Base-by-base conservation (phyloP, 2,888 invertebrate species). In the Thera britannica region DNA sequence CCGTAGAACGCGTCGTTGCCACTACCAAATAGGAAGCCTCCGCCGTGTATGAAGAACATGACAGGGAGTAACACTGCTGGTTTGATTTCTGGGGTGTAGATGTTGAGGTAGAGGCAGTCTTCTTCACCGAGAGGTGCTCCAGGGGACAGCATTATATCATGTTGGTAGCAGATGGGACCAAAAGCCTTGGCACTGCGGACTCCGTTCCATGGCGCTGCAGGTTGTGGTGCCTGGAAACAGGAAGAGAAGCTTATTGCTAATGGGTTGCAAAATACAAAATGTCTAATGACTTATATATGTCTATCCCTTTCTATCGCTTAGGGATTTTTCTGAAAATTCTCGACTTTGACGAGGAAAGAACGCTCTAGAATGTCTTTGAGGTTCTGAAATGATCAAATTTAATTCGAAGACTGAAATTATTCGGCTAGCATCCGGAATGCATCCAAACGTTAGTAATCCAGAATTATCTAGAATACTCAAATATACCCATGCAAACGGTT, bases 1-100 rank as follows among this genome's bases (percentile, higher is more conserved):
- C 90, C 90, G 58, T 87, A 89, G 0, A 84, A 3, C 12, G 84
- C 78, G 35, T 87, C 83, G 63, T 86, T 81, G 5, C 90, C 90
- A 67, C 85, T 87, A 7, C 92, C 92, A 59, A 61, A 72, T 1
- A 70, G 0, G 12, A 84, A 90, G 0, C 81, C 91, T 8, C 90
- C 91, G 0, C 90, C 90, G 41, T 92, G 90, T 35, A 92, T 89
- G 79, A 82, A 91, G 3, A 91, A 76, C 91, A 91, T 90, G 2
- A 92, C 92, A 0, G 91, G 86, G 2, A 85, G 62, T 0, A 75
- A 79, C 2, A 71, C 73, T 0, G 49, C 35, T 0, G 86, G 84
- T 4, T 79, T 79, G 0, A 86, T 6, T 2, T 85, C 67, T 41
- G 92, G 90, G 2, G 87, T 83, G 68, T 92, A 92, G 2, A 93